These are phyloP conservation scores for Sarcophaga variegata DNA, from an alignment of 2,888 invertebrate genomes.

Conservation along the genomic window DNA sequence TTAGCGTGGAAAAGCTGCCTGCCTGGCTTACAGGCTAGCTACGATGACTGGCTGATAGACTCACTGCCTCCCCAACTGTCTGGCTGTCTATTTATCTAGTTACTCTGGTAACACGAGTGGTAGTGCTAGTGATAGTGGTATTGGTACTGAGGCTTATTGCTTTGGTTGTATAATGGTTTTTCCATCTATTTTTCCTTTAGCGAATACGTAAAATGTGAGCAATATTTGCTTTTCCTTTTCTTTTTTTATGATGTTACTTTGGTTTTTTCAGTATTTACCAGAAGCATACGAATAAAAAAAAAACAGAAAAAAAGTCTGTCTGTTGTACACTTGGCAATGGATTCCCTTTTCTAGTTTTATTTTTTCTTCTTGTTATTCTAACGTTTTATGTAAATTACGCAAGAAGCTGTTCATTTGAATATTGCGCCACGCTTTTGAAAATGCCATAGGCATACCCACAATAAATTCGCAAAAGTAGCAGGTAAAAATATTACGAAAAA, in stretches of 20 bases:
- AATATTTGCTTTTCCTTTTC: background rate
- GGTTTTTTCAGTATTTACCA: constrained; percentile 2
- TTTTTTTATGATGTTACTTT: constrained; percentile 7
- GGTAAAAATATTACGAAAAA: background rate
- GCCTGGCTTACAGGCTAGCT: background rate
- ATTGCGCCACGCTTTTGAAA: constrained; percentile 19
- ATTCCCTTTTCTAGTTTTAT: background rate
- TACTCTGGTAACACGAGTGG: background rate
- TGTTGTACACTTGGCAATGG: constrained; percentile 27
- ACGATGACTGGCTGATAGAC: background rate
- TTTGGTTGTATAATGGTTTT: background rate
- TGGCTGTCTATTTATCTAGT: constrained; percentile 19
- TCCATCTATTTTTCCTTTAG: constrained; percentile 7
- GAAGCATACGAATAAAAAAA: background rate
- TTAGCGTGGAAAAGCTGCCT: constrained; percentile 48
- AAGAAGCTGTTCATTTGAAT: constrained; percentile 31
- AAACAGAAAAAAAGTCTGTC: background rate
- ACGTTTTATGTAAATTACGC: constrained; percentile 25
- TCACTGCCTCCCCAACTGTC: background rate
- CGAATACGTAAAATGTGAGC: background rate
- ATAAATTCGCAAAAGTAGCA: background rate
- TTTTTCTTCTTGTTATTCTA: background rate
- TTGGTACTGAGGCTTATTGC: constrained; percentile 15
- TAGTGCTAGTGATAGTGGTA: too few relatives aligned
- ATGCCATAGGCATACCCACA: constrained; percentile 19